Base-by-base conservation (phyloP, 2,797 vertebrate species). In the Anguilla obscura region DNA sequence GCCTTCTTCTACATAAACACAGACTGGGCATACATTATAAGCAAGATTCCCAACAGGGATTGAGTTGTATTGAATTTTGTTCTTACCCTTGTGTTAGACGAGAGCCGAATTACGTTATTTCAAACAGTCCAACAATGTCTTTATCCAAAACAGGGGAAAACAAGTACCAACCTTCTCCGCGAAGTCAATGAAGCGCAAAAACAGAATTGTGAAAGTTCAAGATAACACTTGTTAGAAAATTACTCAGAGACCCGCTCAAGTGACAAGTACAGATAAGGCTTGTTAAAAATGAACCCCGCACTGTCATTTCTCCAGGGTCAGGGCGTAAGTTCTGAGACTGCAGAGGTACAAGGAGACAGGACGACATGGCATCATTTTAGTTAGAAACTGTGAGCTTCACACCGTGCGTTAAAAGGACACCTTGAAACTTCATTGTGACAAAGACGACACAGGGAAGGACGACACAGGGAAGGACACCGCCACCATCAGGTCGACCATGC, bases 401-500 rank as follows among this genome's bases (percentile, higher is more conserved):
- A 88, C 80, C 69, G 48, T 24, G 85, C 86, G 85, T 89, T 85
- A 88, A 45, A 54, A 60, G 66, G 74, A 14, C 69, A 88, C 71
- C 50, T 71, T 54, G 76, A 82, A 40, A 86, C 27, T 86, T 76
- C 79, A 66, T n/a, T 63, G 84, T 87, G 76, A 86, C n/a, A 48
- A 80, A 80, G 40, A 84, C 33, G 33, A 33, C 33, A 33, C 33
- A 33, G 33, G 33, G 33, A 33, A 33, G 33, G 33, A 33, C 33
- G 36, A 16, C 52, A 86, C 87, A 90, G 40, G 16, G 33, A 71
- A 86, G 63, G 50, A 86, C 85, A 88, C 88, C 58, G 48, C 60
- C 60, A 66, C 60, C 60, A n/a, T 84, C 24, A 86, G 14, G 84
- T 79, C 36, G 87, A 76, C 87, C 91, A 94, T 90, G 91, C 92